Evolutionary conservation across 2,888 invertebrate species (phyloP).

Genomic region (Volucella inflata): DNA sequence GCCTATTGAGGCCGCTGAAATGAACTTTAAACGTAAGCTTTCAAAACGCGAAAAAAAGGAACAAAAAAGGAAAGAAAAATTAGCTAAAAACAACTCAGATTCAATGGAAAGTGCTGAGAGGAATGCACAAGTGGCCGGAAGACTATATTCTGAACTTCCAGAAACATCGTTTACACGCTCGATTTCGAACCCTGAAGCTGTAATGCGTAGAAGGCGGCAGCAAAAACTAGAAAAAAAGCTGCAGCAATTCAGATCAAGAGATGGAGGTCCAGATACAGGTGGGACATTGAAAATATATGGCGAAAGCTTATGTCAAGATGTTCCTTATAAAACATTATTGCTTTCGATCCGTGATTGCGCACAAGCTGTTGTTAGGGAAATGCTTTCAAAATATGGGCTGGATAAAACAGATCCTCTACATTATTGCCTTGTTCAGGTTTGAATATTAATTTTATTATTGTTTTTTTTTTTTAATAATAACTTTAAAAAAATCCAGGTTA

Average conservation of each 20-base stretch:
- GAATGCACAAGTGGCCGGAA: conserved; percentile 93
- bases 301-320: conserved; percentile 96
- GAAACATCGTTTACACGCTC: conserved; percentile 99
- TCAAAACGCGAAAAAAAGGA: conserved; percentile 99
- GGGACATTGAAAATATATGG: conserved; percentile 98
- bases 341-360: conserved; percentile 97
- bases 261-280: conserved; percentile 97
- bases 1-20: conserved; percentile 89
- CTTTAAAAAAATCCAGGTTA: conserved; percentile 84
- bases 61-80: conserved; percentile 96
- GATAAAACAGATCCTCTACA: conserved; percentile 94
- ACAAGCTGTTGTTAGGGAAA: conserved; percentile 96
- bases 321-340: conserved; percentile 98
- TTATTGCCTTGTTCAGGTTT: conserved; percentile 97
- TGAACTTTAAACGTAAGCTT: conserved; percentile 95
- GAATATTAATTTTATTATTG: conserved; percentile 73
- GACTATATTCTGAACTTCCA: conserved; percentile 97
- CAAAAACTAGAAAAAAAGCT: conserved; percentile 98
- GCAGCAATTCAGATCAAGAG: conserved; percentile 97
- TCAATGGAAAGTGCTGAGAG: conserved; percentile 84
- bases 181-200: conserved; percentile 99
- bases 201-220: conserved; percentile 98
- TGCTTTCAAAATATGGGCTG: conserved; percentile 98
- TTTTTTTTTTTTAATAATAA: conserved; percentile 8
- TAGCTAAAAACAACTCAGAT: conserved; percentile 90